A percentile compares a stretch with the other conserved stretches of the same genome.
These are phyloP conservation scores for Luscinia megarhynchos DNA, from an alignment of 2,797 vertebrate species.

Conservation along the genomic window DNA sequence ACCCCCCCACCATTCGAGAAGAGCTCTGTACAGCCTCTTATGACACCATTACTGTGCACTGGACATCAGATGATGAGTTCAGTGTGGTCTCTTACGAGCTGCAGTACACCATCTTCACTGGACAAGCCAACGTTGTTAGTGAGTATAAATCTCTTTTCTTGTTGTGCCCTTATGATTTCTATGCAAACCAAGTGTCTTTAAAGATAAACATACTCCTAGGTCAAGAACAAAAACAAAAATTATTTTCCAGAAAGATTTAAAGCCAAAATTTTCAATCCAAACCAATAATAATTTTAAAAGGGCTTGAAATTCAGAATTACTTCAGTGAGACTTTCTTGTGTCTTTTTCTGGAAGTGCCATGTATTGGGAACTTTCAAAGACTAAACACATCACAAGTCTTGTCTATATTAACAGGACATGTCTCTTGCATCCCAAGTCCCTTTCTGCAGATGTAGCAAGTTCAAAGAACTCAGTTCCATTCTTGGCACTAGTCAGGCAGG, in stretches of 20 bases:
- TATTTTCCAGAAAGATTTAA: not conserved
- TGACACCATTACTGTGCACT: slow-evolving; percentile 97
- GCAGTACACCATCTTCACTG: slow-evolving; percentile 97
- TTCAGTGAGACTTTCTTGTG: not conserved
- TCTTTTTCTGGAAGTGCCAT: not conserved
- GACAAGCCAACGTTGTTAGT: slow-evolving; percentile 96
- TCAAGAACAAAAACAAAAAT: not conserved
- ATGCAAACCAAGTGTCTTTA: not conserved
- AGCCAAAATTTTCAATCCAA: not conserved
- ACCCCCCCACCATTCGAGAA: slow-evolving; percentile 93
- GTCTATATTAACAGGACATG: not conserved
- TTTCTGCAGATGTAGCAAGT: not conserved
- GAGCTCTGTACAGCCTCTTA: slow-evolving; percentile 97
- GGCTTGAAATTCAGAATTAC: not conserved
- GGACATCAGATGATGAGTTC: slow-evolving; percentile 98
- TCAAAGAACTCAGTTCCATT: not conserved
- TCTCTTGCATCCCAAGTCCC: fast-evolving
- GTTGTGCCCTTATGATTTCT: not conserved
- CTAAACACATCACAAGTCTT: not conserved
- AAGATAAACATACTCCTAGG: not conserved
- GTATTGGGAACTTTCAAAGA: not conserved
- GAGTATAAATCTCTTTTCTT: slow-evolving; percentile 78
- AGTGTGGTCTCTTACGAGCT: slow-evolving; percentile 96
- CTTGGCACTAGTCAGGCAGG: not conserved
- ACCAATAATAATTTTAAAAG: not conserved